Evolutionary conservation across 2,797 vertebrate species (phyloP).

Genomic region (Sebastes glaucus): DNA sequence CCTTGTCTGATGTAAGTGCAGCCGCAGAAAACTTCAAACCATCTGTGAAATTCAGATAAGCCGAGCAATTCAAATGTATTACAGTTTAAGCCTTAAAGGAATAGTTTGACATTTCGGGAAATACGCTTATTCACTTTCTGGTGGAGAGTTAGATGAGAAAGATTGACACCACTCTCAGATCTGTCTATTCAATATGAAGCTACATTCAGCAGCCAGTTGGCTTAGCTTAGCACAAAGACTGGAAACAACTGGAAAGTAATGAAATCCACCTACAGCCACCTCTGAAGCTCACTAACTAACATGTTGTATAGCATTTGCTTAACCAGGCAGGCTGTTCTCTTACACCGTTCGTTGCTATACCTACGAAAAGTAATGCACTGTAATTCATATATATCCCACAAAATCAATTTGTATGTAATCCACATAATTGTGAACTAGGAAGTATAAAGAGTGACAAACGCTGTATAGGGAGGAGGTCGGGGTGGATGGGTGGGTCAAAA

Average conservation of each 20-base stretch:
- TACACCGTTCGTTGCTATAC: too few relatives aligned
- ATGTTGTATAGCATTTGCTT: neutral
- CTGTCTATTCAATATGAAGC: too few relatives aligned
- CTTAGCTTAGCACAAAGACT: neutral
- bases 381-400: too few relatives aligned
- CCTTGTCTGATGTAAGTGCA: conserved; percentile 58
- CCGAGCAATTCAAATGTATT: neutral
- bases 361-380: too few relatives aligned
- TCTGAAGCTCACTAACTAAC: neutral
- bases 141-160: neutral
- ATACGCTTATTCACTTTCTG: neutral
- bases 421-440: accelerated
- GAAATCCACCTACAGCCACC: neutral
- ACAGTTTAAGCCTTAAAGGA: conserved; percentile 4
- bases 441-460: too few relatives aligned
- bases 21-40: conserved; percentile 11
- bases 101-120: neutral
- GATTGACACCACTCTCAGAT: neutral
- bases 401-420: too few relatives aligned
- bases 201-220: neutral
- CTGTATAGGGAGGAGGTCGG: too few relatives aligned
- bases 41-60: conserved; percentile 28
- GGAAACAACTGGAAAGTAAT: neutral
- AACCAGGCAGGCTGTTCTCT: neutral
- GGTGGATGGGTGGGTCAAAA: too few relatives aligned